Evolutionary conservation across 2,797 vertebrate species (phyloP), one percentile per base, ranked within the genome.

Genomic region (Sebastes vulpes): DNA sequence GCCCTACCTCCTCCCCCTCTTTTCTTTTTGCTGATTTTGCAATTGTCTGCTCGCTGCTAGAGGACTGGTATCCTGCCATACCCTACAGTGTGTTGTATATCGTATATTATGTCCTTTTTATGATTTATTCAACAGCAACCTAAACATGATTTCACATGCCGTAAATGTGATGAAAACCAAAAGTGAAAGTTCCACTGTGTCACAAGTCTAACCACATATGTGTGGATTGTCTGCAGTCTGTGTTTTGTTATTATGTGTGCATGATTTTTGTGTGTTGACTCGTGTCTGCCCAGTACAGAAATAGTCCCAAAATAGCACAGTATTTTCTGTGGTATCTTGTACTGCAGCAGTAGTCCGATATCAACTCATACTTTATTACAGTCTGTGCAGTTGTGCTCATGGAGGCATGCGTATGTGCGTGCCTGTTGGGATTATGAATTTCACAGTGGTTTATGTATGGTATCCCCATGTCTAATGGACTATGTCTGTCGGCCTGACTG

Each of bases 401-500:
- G 26, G 14, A 76, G 60, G 58, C 59, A 29, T 70, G 65, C 12
- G 65, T 50, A 20, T 72, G 72, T 75, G 75, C 67, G 35, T 85
- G 86, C 73, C 50, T 83, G 79, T 61, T 82, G 74, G 88, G 90
- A 92, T 94, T 90, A 92, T 81, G 75, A 75, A 95, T 95, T 93
- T 95, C 92, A 92, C 82, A 80, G 84, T 76, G 85, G 81, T 88
- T 93, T 91, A 80, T 83, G 77, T 81, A 57, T 54, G 46, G 60
- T 89, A 91, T 94, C 93, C 87, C 92, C 87, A 84, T 95, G 86
- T 90, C 92, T 90, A 95, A 94, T 93, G 84, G 83, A 70, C 79
- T 89, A 83, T 94, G 92, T 77, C 84, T 81, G 82, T 79, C 46
- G 80, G 81, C 65, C 69, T 76, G 58, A 35, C 80, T 82, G 75